Percentiles rank a stretch among this genome's conserved stretches.
Conservation (phyloP, 1,140 invertebrate genomes). For the Neotoxoptera formosana region DNA sequence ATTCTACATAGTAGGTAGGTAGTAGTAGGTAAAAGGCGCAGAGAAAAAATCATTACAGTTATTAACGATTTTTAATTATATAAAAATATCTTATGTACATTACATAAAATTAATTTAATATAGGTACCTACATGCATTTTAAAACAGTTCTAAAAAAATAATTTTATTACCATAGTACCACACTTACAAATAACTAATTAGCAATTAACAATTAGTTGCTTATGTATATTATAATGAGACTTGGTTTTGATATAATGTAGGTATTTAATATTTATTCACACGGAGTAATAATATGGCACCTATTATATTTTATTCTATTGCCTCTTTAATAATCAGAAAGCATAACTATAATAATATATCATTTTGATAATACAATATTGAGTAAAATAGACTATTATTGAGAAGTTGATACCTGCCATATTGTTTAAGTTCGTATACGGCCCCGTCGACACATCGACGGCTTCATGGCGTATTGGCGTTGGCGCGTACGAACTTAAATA, state of each 20-base stretch:
- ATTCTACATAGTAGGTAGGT: background rate
- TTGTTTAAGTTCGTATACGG: background rate
- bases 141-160: background rate
- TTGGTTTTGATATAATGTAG: background rate
- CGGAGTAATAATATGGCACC: background rate
- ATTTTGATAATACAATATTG: constrained; percentile 10
- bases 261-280: background rate
- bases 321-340: background rate
- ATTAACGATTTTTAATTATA: background rate
- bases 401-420: background rate
- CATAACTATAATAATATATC: background rate
- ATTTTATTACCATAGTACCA: background rate
- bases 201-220: background rate
- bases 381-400: background rate
- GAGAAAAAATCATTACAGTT: background rate
- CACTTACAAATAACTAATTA: background rate
- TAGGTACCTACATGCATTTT: background rate
- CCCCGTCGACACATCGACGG: background rate
- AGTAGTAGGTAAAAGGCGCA: too few species aligned
- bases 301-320: background rate
- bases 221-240: background rate
- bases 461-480: background rate
- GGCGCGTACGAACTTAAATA: background rate
- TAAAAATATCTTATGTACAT: background rate
- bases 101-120: background rate